A percentile compares a stretch with the other conserved stretches of the same genome.
Conservation (phyloP, 2,888 invertebrate species). For the Ichneumon xanthorius region DNA sequence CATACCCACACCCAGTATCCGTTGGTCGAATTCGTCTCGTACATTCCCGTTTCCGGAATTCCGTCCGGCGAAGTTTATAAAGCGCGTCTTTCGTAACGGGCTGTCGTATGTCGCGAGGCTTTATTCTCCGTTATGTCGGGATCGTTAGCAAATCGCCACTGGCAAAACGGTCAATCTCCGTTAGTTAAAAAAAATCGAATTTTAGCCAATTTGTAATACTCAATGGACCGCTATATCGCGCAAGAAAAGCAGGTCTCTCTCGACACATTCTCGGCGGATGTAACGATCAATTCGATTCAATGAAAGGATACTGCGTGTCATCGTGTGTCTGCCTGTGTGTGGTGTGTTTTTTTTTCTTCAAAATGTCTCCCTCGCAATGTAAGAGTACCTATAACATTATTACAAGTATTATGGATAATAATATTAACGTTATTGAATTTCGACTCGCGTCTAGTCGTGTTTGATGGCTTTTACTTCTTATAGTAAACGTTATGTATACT, state of each 20-base stretch:
- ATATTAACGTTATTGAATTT: conserved; percentile 58
- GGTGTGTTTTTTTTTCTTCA: conserved; percentile 3
- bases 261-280: not conserved
- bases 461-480: conserved; percentile 23
- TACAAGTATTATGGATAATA: conserved; percentile 55
- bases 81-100: not conserved
- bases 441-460: conserved; percentile 46
- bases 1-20: conserved; percentile 53
- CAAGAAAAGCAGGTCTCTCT: not conserved
- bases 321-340: conserved; percentile 24
- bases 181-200: not conserved
- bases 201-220: not conserved
- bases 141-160: too few relatives aligned
- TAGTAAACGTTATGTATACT: conserved; percentile 17
- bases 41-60: not conserved
- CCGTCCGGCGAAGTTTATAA: not conserved
- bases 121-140: too few relatives aligned
- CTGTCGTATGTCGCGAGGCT: not conserved
- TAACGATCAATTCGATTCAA: conserved; percentile 15
- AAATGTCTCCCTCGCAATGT: not conserved
- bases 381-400: conserved; percentile 50
- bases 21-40: conserved; percentile 24
- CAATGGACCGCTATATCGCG: not conserved
- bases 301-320: conserved; percentile 47
- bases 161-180: not conserved